Base-by-base conservation (phyloP, 2,113 vertebrate genomes). In the Synchiropus splendidus region DNA sequence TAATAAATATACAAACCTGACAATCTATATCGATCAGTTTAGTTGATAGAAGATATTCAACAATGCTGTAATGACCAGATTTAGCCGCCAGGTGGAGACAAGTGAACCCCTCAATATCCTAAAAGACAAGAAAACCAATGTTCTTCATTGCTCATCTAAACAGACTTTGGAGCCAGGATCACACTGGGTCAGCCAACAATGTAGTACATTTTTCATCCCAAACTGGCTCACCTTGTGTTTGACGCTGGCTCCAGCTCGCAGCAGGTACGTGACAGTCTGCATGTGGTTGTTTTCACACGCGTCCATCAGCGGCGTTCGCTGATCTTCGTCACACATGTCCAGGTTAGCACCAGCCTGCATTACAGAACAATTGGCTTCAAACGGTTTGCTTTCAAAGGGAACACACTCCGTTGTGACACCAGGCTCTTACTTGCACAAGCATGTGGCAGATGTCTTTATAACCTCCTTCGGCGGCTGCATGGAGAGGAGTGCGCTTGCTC, bases 21-120 rank as follows among this genome's bases (percentile, higher is more conserved):
- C 92, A 96, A 83, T 96, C 95, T 50, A 97, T 90, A 18, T 96
- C 88, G 70, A 91, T 86, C 21, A 90, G 58, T 33, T 89, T 90
- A 0, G 87, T 89, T 21, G 84, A 85, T 31, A 97, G 84, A 46
- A 98, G 87, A 45, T 94, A 86, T 68, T 92, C 86, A 13, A 98
- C 94, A 2, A 94, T 88, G 0, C 86, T 83, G 0, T 90, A 94
- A 80, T 98, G 92, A 2, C 95, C 94, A 51, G 90, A 92, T 77
- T 98, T 98, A 46, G 95, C 92, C 65, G 94, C 94, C 80, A 97
- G 81, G 77, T 98, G 95, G 80, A 98, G 78, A 60, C 92, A 97
- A 0, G 92, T 92, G 43, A 94, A 98, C 36, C 95, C 95, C 65
- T 97, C 95, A 0, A 84, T 89, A 12, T 97, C 94, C 95, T 98